Base-by-base conservation (phyloP, 2,113 vertebrate species). In the Pao palembangensis region DNA sequence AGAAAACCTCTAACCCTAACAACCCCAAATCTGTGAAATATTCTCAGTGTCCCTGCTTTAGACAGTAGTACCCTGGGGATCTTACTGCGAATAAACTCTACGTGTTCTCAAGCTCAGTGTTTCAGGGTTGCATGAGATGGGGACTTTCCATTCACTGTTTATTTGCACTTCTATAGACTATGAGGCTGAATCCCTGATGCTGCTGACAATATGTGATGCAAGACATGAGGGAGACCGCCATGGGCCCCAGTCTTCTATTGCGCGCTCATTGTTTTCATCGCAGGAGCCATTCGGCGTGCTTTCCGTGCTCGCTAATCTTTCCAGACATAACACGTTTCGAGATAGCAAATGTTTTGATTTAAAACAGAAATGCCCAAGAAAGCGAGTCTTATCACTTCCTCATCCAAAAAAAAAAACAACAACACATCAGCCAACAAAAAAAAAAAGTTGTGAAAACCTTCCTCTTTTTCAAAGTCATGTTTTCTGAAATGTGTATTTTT, bases 91-190 rank as follows among this genome's bases (percentile, higher is more conserved):
- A 44, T 61, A 55, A 73, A 55, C 41, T 58, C 8, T 17, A 55
- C 59, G 54, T 64, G 71, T 80, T 86, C 71, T 82, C 75, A 83
- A 62, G 72, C 55, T 71, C 62, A 58, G 49, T 62, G 38, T 56
- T 38, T 47, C 44, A 17, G 44, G 3, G 44, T 44, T 58, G 57
- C 53, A 18, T 67, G 34, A 61, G 49, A 80, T 20, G 8, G 19
- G 73, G 75, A 77, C 61, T 84, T 85, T 74, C 81, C 73, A 58
- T 62, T 3, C 38, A 4, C 52, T 61, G 28, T 68, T 63, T 58
- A 43, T 51, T n/a, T 38, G 58, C 44, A 34, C 67, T 57, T 70
- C 31, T 62, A 20, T 8, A 38, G 38, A 5, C 28, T 44, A 28
- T 10, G 41, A 50, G 55, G 60, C 14, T 47, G 3, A 71, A 51